phyloP scores from a whole-genome alignment of 2,113 vertebrate species.

The Nibea coibor region DNA sequence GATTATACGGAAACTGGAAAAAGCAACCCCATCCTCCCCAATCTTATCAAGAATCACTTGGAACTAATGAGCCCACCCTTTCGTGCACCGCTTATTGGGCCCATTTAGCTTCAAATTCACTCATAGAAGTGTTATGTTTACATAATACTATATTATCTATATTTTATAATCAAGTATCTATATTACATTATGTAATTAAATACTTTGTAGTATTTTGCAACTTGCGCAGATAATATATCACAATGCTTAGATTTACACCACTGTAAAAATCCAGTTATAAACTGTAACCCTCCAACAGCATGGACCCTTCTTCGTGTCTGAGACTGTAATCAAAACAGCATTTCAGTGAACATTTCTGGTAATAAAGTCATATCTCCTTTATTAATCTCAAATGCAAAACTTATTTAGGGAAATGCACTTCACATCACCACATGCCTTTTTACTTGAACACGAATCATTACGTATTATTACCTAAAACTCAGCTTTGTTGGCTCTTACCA shows the following conservation, averaged over 20 bases:
- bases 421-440: conserved; percentile 9
- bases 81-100: too few relatives aligned
- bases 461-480: conserved; percentile 21
- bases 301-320: not conserved
- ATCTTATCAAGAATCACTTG: not conserved
- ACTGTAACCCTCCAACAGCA: too few relatives aligned
- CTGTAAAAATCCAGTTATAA: too few relatives aligned
- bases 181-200: too few relatives aligned
- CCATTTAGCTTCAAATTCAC: not conserved
- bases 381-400: conserved; percentile 27
- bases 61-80: too few relatives aligned
- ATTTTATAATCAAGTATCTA: not conserved
- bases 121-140: too few relatives aligned
- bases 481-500: conserved; percentile 24
- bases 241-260: not conserved
- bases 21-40: not conserved
- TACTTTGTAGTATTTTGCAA: too few relatives aligned
- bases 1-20: not conserved
- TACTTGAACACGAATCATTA: conserved; percentile 23
- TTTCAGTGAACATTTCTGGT: conserved; percentile 5
- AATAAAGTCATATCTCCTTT: not conserved
- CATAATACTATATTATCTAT: not conserved
- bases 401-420: conserved; percentile 27
- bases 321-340: conserved; percentile 2
- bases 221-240: not conserved